phyloP scores from a whole-genome alignment of 2,797 vertebrate genomes.

The Simalia tracyae region DNA sequence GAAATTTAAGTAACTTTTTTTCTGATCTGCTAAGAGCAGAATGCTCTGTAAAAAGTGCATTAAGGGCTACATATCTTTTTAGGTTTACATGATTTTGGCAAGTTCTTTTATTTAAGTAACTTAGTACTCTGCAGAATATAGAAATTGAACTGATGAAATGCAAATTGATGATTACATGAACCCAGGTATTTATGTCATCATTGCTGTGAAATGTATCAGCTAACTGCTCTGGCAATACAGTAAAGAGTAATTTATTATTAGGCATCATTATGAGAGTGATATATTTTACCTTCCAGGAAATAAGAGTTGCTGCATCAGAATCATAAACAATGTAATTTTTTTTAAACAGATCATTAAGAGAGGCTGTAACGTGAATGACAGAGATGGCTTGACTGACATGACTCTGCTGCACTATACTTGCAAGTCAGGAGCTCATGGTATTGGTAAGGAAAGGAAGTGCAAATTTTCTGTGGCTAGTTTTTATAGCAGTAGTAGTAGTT shows the following conservation, averaged over 20 bases:
- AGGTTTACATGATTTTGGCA: background rate
- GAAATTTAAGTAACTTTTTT: background rate
- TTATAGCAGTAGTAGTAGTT: background rate
- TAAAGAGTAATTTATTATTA: conserved; percentile 24
- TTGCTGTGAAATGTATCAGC: conserved; percentile 3
- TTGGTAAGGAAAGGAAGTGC: conserved; percentile 79
- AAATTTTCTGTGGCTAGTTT: background rate
- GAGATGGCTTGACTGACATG: conserved; percentile 97
- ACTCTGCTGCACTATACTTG: conserved; percentile 91
- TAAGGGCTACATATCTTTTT: background rate
- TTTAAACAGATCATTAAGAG: conserved; percentile 88
- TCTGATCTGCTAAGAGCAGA: background rate
- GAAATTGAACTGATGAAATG: conserved; percentile 2
- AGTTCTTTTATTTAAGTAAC: background rate
- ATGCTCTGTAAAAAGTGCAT: background rate
- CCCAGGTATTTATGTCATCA: background rate
- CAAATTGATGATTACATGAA: background rate
- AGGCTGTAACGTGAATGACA: conserved; percentile 94
- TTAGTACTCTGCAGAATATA: background rate
- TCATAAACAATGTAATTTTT: background rate
- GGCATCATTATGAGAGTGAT: background rate
- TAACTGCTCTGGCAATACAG: background rate
- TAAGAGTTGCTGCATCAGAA: background rate
- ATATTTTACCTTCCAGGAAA: conserved; percentile 14
- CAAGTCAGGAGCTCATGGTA: conserved; percentile 95